A percentile compares a stretch with the other conserved stretches of the same genome.
phyloP scores from a whole-genome alignment of 2,888 invertebrate species.

The Thysanoteuthis rhombus region DNA sequence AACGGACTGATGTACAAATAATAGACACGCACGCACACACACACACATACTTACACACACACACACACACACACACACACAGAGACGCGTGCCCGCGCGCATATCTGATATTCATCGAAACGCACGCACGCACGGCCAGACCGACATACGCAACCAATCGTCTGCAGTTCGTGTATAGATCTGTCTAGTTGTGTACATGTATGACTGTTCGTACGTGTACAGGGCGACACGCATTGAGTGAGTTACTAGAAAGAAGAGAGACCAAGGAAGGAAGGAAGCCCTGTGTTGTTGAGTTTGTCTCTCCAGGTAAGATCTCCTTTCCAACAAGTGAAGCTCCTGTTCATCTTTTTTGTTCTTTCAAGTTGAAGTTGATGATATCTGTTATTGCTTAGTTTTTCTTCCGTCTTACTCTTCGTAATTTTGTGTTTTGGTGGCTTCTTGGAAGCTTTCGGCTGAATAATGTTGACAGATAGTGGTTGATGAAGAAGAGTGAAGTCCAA shows the following conservation, averaged over 20 bases:
- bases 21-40: background rate
- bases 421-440: background rate
- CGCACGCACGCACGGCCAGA: background rate
- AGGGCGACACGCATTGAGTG: background rate
- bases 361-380: background rate
- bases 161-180: background rate
- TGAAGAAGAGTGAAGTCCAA: background rate
- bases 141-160: conserved; percentile 18
- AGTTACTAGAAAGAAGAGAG: background rate
- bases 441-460: background rate
- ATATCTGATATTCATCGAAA: conserved; percentile 13
- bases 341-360: background rate
- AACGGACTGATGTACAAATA: conserved; percentile 13
- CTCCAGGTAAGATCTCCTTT: background rate
- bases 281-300: background rate
- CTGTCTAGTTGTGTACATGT: background rate
- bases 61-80: background rate
- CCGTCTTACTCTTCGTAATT: background rate
- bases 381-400: background rate
- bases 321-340: background rate
- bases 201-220: background rate
- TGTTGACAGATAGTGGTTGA: conserved; percentile 1
- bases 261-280: too few species aligned
- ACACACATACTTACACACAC: background rate
- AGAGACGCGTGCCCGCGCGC: background rate